Percentiles rank a stretch among this genome's conserved stretches.
phyloP scores from a whole-genome alignment of 2,888 invertebrate genomes.

The Archips crataeganus region DNA sequence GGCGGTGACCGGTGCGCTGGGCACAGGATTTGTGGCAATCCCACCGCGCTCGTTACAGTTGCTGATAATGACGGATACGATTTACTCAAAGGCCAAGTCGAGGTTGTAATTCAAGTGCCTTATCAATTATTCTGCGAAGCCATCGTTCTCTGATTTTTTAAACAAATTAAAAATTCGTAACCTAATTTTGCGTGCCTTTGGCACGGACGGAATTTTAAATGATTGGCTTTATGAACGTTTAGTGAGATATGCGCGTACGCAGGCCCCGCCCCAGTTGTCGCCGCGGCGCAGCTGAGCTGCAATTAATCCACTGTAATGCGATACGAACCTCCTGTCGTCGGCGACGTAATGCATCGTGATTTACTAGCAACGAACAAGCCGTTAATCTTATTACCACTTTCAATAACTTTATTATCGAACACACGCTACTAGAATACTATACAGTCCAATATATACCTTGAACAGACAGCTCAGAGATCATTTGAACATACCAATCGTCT shows the following conservation, averaged over 20 bases:
- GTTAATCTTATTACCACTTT: conserved; percentile 86
- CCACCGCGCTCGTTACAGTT: conserved; percentile 70
- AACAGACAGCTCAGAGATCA: conserved; percentile 59
- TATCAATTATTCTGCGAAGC: conserved; percentile 66
- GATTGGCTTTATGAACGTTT: conserved; percentile 44
- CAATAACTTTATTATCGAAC: conserved; percentile 83
- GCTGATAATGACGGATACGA: conserved; percentile 76
- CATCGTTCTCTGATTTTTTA: conserved; percentile 54
- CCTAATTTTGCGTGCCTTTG: conserved; percentile 36
- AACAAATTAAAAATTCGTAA: conserved; percentile 56
- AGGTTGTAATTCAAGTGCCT: conserved; percentile 68
- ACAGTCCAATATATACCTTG: conserved; percentile 72
- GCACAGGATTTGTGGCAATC: conserved; percentile 72
- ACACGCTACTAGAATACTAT: conserved; percentile 58
- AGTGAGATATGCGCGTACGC: conserved; percentile 58
- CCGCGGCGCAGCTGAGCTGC: conserved; percentile 66
- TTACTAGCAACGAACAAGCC: conserved; percentile 78
- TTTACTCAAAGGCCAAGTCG: conserved; percentile 71
- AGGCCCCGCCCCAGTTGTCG: conserved; percentile 67
- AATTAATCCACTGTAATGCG: conserved; percentile 84
- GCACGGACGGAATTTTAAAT: conserved; percentile 39
- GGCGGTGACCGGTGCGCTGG: conserved; percentile 56
- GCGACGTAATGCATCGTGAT: conserved; percentile 83
- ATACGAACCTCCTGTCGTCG: conserved; percentile 80
- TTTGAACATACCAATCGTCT: conserved; percentile 57